Conservation (phyloP, 1,140 invertebrate genomes). For the Eueides isabella region DNA sequence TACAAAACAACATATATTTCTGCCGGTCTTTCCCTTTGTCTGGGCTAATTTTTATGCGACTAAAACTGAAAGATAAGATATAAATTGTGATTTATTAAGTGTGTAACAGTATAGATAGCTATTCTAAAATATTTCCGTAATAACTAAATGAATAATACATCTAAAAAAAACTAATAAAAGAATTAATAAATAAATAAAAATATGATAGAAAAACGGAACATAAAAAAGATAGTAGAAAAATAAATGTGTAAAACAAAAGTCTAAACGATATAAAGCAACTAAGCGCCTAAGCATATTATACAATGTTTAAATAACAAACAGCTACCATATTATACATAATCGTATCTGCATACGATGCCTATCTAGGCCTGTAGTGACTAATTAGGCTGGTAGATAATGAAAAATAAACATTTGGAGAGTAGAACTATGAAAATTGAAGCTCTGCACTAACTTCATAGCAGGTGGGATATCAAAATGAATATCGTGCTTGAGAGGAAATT, state of each 20-base stretch:
- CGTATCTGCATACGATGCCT: background rate
- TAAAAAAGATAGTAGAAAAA: too few species aligned
- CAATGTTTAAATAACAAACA: background rate
- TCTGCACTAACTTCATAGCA: background rate
- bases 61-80: too few species aligned
- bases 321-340: background rate
- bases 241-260: background rate
- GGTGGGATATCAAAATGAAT: background rate
- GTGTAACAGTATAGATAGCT: too few species aligned
- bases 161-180: too few species aligned
- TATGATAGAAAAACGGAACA: too few species aligned
- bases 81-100: too few species aligned
- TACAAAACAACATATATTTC: too few species aligned
- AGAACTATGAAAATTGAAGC: constrained; percentile 5
- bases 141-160: too few species aligned
- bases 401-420: background rate
- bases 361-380: background rate
- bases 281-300: background rate
- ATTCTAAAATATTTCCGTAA: too few species aligned
- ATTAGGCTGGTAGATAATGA: background rate
- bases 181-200: too few species aligned
- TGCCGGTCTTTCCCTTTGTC: too few species aligned
- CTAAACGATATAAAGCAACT: background rate
- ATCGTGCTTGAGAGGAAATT: constrained; percentile 5
- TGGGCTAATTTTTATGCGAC: too few species aligned